Conservation (phyloP, 2,888 invertebrate species). For the Ennomos erosarius region DNA sequence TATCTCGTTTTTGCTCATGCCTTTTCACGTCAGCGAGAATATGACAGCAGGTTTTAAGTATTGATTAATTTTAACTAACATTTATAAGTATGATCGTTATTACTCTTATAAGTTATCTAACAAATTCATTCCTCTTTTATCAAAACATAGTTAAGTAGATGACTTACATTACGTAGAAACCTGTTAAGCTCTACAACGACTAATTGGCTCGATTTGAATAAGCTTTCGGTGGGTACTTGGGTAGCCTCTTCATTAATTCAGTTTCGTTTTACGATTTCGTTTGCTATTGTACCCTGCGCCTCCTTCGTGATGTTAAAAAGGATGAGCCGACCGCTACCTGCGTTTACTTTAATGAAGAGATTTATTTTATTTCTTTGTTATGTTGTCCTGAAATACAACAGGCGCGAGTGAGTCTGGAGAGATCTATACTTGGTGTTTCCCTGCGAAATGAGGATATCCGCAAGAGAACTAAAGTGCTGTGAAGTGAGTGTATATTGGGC, state of each 20-base stretch:
- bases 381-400: conserved; percentile 1
- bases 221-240: conserved; percentile 50
- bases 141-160: conserved; percentile 43
- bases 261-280: conserved; percentile 48
- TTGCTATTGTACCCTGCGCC: conserved; percentile 23
- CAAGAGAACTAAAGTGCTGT: no score
- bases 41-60: no score
- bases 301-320: conserved; percentile 11
- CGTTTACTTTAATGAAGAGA: conserved; percentile 14
- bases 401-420: not conserved
- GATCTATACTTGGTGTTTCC: no score
- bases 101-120: no score
- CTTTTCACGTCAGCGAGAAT: no score
- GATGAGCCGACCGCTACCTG: conserved; percentile 5
- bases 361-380: conserved; percentile 15
- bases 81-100: no score
- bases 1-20: no score
- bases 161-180: conserved; percentile 26
- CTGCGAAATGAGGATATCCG: no score
- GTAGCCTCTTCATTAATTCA: conserved; percentile 51
- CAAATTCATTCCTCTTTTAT: conserved; percentile 4
- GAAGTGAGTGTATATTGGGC: no score
- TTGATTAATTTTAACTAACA: no score
- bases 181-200: conserved; percentile 43
- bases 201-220: conserved; percentile 64